phyloP scores from a whole-genome alignment of 2,113 vertebrate species.

The Odocoileus virginianus region DNA sequence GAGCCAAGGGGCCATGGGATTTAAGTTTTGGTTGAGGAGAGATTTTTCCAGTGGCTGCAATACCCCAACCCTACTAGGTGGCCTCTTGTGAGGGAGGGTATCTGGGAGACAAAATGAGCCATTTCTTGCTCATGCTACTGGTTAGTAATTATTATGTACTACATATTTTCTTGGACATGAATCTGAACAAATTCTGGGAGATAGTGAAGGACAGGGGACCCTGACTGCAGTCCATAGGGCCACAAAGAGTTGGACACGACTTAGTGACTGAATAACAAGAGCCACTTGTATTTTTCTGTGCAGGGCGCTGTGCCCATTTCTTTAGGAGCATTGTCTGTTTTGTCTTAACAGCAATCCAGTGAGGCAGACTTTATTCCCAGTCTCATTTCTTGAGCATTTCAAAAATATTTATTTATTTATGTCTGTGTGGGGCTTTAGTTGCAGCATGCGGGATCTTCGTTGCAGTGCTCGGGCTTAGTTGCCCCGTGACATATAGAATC shows the following conservation, averaged over 20 bases:
- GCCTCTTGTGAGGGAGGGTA: neutral
- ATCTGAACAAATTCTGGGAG: neutral
- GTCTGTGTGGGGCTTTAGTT: neutral
- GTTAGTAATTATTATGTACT: neutral
- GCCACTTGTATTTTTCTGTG: neutral
- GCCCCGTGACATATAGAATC: neutral
- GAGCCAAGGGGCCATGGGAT: neutral
- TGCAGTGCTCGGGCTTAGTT: neutral
- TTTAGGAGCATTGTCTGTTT: neutral
- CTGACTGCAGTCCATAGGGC: neutral
- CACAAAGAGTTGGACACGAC: neutral
- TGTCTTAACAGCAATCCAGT: neutral
- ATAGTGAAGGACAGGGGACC: neutral
- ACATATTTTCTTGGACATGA: neutral
- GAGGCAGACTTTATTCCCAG: neutral
- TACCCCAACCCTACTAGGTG: neutral
- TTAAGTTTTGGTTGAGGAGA: neutral
- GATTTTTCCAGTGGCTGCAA: neutral
- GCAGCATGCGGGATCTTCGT: rapidly evolving
- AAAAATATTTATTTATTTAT: neutral
- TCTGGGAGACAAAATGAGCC: neutral
- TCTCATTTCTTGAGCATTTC: neutral
- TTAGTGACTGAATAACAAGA: neutral
- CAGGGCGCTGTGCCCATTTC: neutral
- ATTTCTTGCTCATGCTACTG: neutral